Base-by-base conservation (phyloP, 2,888 invertebrate genomes). In the Romanomermis culicivorax region DNA sequence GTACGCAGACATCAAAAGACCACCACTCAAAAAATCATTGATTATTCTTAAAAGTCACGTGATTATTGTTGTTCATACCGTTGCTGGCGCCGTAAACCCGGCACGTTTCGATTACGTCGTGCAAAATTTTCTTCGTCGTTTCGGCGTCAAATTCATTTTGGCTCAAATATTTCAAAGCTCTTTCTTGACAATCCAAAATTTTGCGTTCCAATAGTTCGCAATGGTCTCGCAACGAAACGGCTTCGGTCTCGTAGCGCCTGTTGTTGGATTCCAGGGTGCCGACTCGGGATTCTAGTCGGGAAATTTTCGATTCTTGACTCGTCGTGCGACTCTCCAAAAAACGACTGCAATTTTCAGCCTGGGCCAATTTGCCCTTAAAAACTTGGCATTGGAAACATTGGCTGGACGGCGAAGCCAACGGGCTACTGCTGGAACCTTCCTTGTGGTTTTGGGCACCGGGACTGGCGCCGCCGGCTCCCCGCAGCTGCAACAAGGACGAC, bases 181-280 rank as follows among this genome's bases (percentile, higher is more conserved):
- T 36, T 30, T 57, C 57, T 51, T 57, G 57, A 30, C 51, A 51
- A 36, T 53, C 57, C 51, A 57, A 45, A 25, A 57, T 26, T 50
- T 57, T 57, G 4, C 55, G 17, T 30, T 57, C 55, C 52, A 57
- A 42, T 49, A 42, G 26, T 20, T 57, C 57, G 55, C 55, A 56
- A 24, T 52, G 51, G 2, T 57, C 42, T 14, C 57, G 55, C 23
- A 57, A 27, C 36, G 29, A 3, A 29, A 27, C 24, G 42, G 49
- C 54, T 36, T 57, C 57, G 1, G 25, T n/a, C 29, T 57, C 57
- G 53, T 56, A 56, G 17, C 57, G 57, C 14, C 26, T 14, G 2
- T 11, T 14, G 25, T 17, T 36, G 25, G 55, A 2, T 29, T 57
- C 57, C 50, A 56, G 36, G 11, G 29, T 26, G 26, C 25, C 36